Evolutionary conservation across 2,113 vertebrate species (phyloP).

Genomic region (Neolamprologus longior): DNA sequence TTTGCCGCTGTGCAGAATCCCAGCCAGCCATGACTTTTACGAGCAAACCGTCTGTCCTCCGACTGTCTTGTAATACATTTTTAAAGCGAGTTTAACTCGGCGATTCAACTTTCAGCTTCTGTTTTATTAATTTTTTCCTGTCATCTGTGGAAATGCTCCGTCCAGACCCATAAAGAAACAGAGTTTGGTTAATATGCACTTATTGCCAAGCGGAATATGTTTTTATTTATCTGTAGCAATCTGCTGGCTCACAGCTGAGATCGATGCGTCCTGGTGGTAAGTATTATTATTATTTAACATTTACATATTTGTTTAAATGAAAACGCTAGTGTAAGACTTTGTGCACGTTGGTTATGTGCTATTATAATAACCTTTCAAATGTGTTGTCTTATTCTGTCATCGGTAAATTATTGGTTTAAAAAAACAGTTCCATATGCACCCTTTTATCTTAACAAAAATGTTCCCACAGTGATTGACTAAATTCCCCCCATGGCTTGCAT

Average conservation of each 20-base stretch:
- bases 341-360: background rate
- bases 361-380: background rate
- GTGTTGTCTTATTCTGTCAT: background rate
- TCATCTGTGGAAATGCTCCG: constrained; percentile 36
- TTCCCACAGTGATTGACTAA: background rate
- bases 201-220: constrained; percentile 80
- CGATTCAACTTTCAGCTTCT: background rate
- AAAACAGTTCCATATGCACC: background rate
- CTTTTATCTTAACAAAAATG: background rate
- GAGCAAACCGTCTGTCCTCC: background rate
- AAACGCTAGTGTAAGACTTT: background rate
- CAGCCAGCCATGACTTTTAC: constrained; percentile 11
- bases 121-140: background rate
- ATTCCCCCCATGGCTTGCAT: background rate
- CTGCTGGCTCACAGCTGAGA: constrained; percentile 78
- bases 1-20: background rate
- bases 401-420: background rate
- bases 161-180: constrained; percentile 49
- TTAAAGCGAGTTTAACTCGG: background rate
- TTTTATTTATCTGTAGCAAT: constrained; percentile 77
- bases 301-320: background rate
- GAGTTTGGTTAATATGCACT: constrained; percentile 82
- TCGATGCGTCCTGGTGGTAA: constrained; percentile 95
- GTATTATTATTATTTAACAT: constrained; percentile 24
- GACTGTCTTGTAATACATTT: background rate